phyloP scores from a whole-genome alignment of 1,140 invertebrate species.

The Neodiprion virginianus region DNA sequence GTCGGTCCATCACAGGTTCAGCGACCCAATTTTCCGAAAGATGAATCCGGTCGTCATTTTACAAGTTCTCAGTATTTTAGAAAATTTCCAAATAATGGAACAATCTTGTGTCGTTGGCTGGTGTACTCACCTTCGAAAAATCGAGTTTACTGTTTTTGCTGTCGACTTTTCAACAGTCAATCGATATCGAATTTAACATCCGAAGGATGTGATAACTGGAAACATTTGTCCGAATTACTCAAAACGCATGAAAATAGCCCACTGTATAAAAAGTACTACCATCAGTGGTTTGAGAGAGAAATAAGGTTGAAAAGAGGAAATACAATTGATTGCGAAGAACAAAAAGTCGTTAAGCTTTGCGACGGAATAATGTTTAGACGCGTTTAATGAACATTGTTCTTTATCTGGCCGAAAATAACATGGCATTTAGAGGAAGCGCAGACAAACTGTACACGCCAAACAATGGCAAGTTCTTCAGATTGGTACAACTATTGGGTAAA shows the following conservation, averaged over 20 bases:
- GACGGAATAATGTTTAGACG: constrained; percentile 33
- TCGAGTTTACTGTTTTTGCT: too few species aligned
- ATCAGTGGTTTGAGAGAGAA: too few species aligned
- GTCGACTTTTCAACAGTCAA: neutral
- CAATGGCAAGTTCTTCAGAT: constrained; percentile 42
- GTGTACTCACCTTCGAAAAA: neutral
- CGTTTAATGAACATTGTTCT: constrained; percentile 31
- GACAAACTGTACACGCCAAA: constrained; percentile 31
- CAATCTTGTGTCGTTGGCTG: too few species aligned
- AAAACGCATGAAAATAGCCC: too few species aligned
- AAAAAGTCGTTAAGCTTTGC: constrained; percentile 32
- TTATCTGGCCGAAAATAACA: constrained; percentile 34
- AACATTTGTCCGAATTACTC: too few species aligned
- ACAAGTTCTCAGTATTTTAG: too few species aligned
- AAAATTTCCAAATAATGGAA: too few species aligned
- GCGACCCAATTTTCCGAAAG: constrained; percentile 12
- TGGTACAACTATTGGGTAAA: constrained; percentile 33
- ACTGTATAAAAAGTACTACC: too few species aligned
- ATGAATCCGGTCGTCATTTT: constrained; percentile 17
- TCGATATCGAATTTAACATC: constrained; percentile 22
- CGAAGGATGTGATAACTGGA: constrained; percentile 29
- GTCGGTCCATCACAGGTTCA: constrained; percentile 13
- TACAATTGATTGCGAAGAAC: constrained; percentile 30
- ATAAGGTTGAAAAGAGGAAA: neutral
- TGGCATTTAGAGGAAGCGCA: constrained; percentile 34